A percentile compares a stretch with the other conserved stretches of the same genome.
Evolutionary conservation across 2,797 vertebrate genomes (phyloP).

Genomic region (Malurus splendens): DNA sequence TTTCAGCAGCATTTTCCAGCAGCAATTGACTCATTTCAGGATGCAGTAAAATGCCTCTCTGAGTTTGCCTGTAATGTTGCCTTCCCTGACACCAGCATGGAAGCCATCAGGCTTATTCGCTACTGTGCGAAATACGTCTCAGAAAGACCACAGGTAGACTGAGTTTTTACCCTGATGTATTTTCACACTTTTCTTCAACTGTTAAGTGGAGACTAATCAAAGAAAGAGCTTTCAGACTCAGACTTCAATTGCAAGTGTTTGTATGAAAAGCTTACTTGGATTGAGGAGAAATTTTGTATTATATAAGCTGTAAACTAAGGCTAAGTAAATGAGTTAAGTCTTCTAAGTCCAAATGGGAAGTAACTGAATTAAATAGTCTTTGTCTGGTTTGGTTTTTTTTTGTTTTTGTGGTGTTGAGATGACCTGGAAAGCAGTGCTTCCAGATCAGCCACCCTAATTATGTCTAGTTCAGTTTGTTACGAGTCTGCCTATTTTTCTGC

Average conservation of each 20-base stretch:
- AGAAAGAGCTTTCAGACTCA: not conserved
- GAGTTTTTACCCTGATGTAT: not conserved
- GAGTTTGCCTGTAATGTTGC: slow-evolving; percentile 94
- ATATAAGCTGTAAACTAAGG: not conserved
- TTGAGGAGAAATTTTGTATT: not conserved
- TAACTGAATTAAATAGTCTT: not conserved
- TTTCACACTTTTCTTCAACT: not conserved
- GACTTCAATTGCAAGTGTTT: not conserved
- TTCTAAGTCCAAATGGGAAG: not conserved
- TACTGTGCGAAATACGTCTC: slow-evolving; percentile 93
- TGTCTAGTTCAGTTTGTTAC: not conserved
- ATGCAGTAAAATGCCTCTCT: slow-evolving; percentile 92
- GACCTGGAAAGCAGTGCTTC: not conserved
- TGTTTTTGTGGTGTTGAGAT: not conserved
- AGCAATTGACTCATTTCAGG: slow-evolving; percentile 94
- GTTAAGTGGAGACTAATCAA: not conserved
- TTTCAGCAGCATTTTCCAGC: slow-evolving; percentile 90
- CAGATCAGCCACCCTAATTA: not conserved
- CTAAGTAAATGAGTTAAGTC: not conserved
- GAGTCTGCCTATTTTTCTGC: not conserved
- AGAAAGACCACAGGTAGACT: slow-evolving; percentile 86
- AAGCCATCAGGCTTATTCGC: slow-evolving; percentile 90
- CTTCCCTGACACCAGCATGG: slow-evolving; percentile 95
- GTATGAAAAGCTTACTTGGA: not conserved
- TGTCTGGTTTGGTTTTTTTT: not conserved